phyloP scores from a whole-genome alignment of 2,797 vertebrate species.

The Rhinoraja longicauda region DNA sequence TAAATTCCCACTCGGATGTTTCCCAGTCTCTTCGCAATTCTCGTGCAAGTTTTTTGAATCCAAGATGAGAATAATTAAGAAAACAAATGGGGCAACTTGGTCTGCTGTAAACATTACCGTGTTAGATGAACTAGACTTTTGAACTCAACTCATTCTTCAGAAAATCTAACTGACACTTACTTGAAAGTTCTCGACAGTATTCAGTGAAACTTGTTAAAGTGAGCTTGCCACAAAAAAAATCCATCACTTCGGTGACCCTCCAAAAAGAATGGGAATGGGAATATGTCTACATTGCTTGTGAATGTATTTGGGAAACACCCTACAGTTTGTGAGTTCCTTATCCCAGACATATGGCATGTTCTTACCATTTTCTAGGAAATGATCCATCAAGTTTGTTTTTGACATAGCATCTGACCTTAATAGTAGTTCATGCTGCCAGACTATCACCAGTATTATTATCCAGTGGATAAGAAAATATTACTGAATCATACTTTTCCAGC shows the following conservation, averaged over 20 bases:
- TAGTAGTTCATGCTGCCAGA: not conserved
- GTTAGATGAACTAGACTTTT: not conserved
- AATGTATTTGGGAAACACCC: not conserved
- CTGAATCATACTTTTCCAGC: not conserved
- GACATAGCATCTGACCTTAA: not conserved
- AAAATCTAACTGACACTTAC: not conserved
- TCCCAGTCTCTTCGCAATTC: no score
- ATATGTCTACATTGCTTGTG: not conserved
- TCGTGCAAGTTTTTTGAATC: not conserved
- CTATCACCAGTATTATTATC: not conserved
- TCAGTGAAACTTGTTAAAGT: not conserved
- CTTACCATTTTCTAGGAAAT: not conserved
- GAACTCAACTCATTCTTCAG: not conserved
- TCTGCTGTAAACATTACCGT: not conserved
- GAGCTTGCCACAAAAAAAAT: not conserved
- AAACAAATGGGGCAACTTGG: not conserved
- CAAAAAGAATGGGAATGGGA: not conserved
- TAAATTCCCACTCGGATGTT: not conserved
- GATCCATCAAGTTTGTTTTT: not conserved
- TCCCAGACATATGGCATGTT: not conserved
- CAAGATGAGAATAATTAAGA: not conserved
- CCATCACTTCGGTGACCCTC: not conserved
- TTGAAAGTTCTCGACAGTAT: not conserved
- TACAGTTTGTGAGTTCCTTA: not conserved
- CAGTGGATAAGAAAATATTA: not conserved